Conservation (phyloP, 2,888 invertebrate species). For the Eupithecia tripunctaria region DNA sequence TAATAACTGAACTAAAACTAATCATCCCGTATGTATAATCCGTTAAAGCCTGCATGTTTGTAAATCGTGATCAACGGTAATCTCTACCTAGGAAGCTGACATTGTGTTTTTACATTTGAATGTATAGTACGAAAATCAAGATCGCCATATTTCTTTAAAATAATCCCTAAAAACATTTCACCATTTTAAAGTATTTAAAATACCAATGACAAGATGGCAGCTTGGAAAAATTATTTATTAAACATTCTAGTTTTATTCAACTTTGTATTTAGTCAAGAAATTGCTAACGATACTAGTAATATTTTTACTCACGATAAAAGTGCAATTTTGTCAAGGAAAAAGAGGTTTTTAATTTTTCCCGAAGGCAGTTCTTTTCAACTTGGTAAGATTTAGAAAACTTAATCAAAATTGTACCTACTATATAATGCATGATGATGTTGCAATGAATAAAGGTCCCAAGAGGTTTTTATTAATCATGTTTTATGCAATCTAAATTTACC, state of each 20-base stretch:
- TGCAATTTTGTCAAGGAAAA: slow-evolving; percentile 77
- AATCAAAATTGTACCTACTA: neutral
- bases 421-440: neutral
- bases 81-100: slow-evolving; percentile 43
- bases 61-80: slow-evolving; percentile 65
- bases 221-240: slow-evolving; percentile 8
- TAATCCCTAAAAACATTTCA: neutral
- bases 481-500: neutral
- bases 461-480: neutral
- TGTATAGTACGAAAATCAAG: slow-evolving; percentile 1
- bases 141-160: neutral
- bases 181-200: neutral
- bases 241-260: slow-evolving; percentile 27
- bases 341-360: slow-evolving; percentile 84
- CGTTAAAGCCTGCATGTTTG: slow-evolving; percentile 50
- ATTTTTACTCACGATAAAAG: slow-evolving; percentile 43
- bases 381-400: slow-evolving; percentile 64
- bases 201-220: slow-evolving; percentile 15
- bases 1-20: neutral
- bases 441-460: neutral
- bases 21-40: slow-evolving; percentile 32
- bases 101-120: slow-evolving; percentile 36
- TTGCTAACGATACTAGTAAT: slow-evolving; percentile 44
- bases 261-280: slow-evolving; percentile 28
- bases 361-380: slow-evolving; percentile 86